phyloP scores from a whole-genome alignment of 2,888 invertebrate species.

The Galerucella calmariensis region DNA sequence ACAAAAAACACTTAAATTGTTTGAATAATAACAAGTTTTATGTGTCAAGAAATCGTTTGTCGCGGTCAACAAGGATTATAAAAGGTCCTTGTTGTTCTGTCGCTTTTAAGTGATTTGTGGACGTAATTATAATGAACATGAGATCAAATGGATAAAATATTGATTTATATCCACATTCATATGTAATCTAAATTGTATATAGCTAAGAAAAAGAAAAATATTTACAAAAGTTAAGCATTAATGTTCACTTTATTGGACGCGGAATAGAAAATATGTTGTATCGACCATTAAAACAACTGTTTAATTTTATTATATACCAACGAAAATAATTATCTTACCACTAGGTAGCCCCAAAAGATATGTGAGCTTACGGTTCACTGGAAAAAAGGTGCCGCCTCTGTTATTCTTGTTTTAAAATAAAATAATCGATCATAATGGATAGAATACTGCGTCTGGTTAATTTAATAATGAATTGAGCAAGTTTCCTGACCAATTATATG shows the following conservation, averaged over 20 bases:
- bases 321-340: too few relatives aligned
- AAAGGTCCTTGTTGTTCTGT: conserved; percentile 45
- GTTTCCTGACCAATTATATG: neutral
- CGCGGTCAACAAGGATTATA: conserved; percentile 45
- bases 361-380: too few relatives aligned
- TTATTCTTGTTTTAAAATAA: too few relatives aligned
- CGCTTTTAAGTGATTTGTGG: conserved; percentile 39
- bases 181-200: conserved; percentile 27
- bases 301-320: too few relatives aligned
- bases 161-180: conserved; percentile 27
- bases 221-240: neutral
- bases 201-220: conserved; percentile 5
- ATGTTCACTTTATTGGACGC: neutral
- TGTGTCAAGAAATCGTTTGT: conserved; percentile 39
- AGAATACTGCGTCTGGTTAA: too few relatives aligned
- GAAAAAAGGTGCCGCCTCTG: too few relatives aligned
- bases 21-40: conserved; percentile 45
- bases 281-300: too few relatives aligned
- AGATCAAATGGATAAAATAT: conserved; percentile 34
- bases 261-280: too few relatives aligned
- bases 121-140: conserved; percentile 35
- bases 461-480: too few relatives aligned
- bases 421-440: too few relatives aligned
- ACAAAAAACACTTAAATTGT: conserved; percentile 53
- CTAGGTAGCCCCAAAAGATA: too few relatives aligned